A percentile compares a stretch with the other conserved stretches of the same genome.
Conservation (phyloP, 2,888 invertebrate species). For the Xanthia togata region DNA sequence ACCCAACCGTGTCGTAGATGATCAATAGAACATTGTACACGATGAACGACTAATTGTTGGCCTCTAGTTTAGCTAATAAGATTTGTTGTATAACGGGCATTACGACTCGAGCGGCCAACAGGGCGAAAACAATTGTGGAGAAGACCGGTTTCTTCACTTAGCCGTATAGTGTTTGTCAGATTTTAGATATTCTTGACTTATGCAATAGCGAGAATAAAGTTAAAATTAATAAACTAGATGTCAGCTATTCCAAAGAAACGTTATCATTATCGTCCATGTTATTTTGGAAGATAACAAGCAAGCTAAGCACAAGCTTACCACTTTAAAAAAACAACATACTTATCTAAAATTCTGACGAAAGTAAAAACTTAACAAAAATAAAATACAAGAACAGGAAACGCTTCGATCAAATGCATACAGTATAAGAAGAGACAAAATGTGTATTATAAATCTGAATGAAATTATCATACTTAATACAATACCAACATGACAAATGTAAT, state of each 20-base stretch:
- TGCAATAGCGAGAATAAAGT: slow-evolving; percentile 21
- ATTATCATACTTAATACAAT: slow-evolving; percentile 16
- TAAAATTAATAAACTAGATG: neutral
- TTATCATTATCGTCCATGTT: neutral
- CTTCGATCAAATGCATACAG: slow-evolving; percentile 1
- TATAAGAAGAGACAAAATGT: slow-evolving; percentile 7
- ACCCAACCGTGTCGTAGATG: slow-evolving; percentile 1
- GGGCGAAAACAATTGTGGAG: slow-evolving; percentile 83
- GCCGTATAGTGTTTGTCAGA: slow-evolving; percentile 61
- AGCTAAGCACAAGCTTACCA: neutral
- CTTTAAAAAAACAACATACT: neutral
- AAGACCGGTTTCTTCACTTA: slow-evolving; percentile 77
- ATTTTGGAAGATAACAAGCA: neutral
- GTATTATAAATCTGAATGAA: neutral
- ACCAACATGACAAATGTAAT: slow-evolving; percentile 7
- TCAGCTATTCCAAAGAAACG: neutral
- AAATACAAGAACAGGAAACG: slow-evolving; percentile 2
- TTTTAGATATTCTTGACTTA: slow-evolving; percentile 47
- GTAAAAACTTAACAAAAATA: slow-evolving; percentile 7
- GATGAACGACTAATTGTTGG: slow-evolving; percentile 65
- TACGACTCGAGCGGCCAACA: slow-evolving; percentile 75
- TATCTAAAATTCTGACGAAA: neutral
- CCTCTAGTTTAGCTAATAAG: slow-evolving; percentile 81
- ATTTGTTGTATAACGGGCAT: slow-evolving; percentile 86
- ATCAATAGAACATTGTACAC: slow-evolving; percentile 74